Evolutionary conservation across 1,140 invertebrate genomes (phyloP), one percentile per base, ranked within the genome.

Genomic region (Micrasema minimum): DNA sequence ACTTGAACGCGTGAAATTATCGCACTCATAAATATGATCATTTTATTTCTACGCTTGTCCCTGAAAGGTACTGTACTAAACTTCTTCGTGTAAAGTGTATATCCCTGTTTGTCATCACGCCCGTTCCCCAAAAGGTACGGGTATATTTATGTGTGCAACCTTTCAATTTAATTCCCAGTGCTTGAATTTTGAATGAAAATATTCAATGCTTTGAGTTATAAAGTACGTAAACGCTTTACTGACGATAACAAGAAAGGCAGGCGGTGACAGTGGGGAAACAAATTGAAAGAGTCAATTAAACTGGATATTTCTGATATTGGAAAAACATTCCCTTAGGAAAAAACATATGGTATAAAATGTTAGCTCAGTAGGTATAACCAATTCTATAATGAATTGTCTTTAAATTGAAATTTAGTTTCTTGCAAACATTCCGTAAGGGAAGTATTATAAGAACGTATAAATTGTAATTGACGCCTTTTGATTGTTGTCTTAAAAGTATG

Each of bases 51-150:
- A 2, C 26, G 26, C 26, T 4, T 31, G 26, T 31, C 7, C 26
- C 3, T 31, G 2, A 7, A 31, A 31, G 3, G 26, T 31, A 31
- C n/a, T n/a, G n/a, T n/a, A n/a, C n/a, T 4, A 31, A 4, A 31
- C 7, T 31, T 31, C 26, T 31, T 2, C 9, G 9, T n/a, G 16
- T 20, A 5, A 10, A 10, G 10, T 22, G 11, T 26, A 31, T 59
- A 41, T 59, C 35, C 51, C 55, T 35, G 55, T 59, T 59, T 59
- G 55, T 59, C 55, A 43, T 38, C 55, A 35, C 55, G 11, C 16
- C 48, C 20, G 11, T 38, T 35, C 22, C 55, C 35, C 18, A 31
- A 10, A 22, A 11, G 22, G 2, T 4, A 20, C n/a, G n/a, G n/a
- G 37, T 31, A 59, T 41, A 59, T 57, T n/a, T 35, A 14, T 41